These are phyloP conservation scores for Apostichopus californicus DNA, from an alignment of 35 echinoderm and acorn worm genomes.

Conservation along the genomic window DNA sequence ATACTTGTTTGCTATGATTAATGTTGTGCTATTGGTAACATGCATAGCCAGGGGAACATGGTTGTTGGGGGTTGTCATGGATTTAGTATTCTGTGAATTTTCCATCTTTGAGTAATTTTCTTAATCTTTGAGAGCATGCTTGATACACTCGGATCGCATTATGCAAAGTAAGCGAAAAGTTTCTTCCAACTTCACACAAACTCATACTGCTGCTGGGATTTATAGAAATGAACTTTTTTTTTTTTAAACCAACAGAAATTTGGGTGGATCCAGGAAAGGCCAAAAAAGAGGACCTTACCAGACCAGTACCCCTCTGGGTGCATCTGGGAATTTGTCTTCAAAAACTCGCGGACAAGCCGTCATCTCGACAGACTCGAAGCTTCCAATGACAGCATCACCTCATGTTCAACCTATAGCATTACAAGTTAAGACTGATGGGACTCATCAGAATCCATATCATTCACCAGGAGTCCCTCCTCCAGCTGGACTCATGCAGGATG, in stretches of 20 bases:
- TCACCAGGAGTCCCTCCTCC: not conserved
- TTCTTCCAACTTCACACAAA: no score
- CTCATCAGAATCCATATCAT: not conserved
- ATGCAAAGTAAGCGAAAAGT: no score
- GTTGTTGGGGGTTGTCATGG: no score
- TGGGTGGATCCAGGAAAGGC: not conserved
- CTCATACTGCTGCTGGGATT: no score
- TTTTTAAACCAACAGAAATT: not conserved
- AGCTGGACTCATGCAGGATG: not conserved
- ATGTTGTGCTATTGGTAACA: no score
- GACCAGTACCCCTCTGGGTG: not conserved
- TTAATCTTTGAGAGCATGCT: no score
- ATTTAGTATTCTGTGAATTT: no score
- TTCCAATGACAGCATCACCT: not conserved
- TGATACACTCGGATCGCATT: no score
- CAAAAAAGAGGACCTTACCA: slow-evolving; percentile 4
- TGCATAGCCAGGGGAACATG: no score
- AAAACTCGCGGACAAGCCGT: not conserved
- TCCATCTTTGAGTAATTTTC: no score
- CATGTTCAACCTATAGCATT: slow-evolving; percentile 26
- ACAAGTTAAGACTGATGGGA: slow-evolving; percentile 18
- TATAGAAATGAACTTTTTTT: no score
- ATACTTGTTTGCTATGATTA: no score
- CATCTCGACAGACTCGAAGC: not conserved
- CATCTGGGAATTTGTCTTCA: not conserved